Conservation (phyloP, 2,113 vertebrate genomes). For the Myotis davidii region DNA sequence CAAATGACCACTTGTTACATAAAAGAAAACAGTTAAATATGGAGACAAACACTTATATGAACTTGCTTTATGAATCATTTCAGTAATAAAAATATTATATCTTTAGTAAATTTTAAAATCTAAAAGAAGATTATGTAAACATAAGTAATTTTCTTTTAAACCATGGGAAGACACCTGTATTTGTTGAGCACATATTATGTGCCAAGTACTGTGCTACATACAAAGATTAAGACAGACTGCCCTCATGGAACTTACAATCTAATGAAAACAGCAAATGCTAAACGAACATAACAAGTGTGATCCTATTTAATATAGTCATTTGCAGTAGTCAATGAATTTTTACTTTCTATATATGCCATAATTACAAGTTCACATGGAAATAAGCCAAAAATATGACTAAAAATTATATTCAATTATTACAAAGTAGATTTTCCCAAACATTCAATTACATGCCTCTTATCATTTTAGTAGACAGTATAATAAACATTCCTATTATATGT, state of each 20-base stretch:
- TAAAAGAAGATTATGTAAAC: neutral
- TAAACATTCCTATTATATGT: slow-evolving; percentile 16
- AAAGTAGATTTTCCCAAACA: slow-evolving; percentile 13
- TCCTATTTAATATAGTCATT: neutral
- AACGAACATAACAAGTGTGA: neutral
- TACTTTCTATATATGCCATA: neutral
- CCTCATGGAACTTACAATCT: neutral
- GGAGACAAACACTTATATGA: neutral
- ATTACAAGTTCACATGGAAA: neutral
- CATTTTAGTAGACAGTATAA: neutral
- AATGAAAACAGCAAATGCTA: neutral
- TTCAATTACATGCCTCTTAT: slow-evolving; percentile 18
- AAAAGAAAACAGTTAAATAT: neutral
- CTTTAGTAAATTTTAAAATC: neutral
- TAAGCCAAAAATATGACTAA: neutral
- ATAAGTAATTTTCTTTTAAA: slow-evolving; percentile 1
- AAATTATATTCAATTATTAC: slow-evolving; percentile 13
- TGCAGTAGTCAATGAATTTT: neutral
- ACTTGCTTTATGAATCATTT: slow-evolving; percentile 32
- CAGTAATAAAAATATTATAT: neutral
- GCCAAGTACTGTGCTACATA: neutral
- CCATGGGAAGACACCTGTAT: neutral
- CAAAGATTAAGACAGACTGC: neutral
- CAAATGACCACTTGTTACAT: neutral
- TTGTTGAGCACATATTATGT: neutral